phyloP scores from a whole-genome alignment of 2,888 invertebrate genomes.

The Brachylomia viminalis region DNA sequence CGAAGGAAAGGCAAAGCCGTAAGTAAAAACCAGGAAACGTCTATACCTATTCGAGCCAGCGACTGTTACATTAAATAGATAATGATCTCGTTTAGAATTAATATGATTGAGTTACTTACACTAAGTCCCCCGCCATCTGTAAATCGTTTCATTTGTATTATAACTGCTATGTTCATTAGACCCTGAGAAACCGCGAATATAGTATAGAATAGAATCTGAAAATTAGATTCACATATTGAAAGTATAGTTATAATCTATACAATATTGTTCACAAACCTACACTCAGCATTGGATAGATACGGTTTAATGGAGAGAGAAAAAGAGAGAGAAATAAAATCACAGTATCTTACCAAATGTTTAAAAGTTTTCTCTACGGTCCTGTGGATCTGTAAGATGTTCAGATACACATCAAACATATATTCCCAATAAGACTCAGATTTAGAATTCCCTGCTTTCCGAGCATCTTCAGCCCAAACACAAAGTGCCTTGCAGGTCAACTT shows the following conservation, averaged over 20 bases:
- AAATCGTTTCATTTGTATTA: neutral
- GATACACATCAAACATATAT: constrained; percentile 33
- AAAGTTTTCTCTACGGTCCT: neutral
- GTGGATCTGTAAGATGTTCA: constrained; percentile 30
- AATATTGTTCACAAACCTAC: neutral
- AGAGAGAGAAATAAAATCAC: neutral
- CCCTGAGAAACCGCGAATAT: constrained; percentile 38
- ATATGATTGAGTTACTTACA: constrained; percentile 1
- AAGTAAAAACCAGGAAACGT: neutral
- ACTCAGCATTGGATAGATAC: neutral
- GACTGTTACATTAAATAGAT: neutral
- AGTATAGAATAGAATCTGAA: constrained; percentile 29
- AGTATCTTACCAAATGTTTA: constrained; percentile 11
- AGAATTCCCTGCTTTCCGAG: constrained; percentile 9
- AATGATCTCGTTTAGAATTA: neutral
- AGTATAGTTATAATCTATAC: neutral
- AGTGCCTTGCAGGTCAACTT: constrained; percentile 11
- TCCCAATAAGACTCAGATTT: constrained; percentile 29
- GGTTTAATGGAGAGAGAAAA: too few relatives aligned
- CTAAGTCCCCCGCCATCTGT: neutral
- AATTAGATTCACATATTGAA: neutral
- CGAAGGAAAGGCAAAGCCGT: neutral
- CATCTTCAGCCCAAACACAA: constrained; percentile 17
- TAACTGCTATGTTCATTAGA: constrained; percentile 25
- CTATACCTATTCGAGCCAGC: too few relatives aligned